phyloP scores from a whole-genome alignment of 2,113 vertebrate genomes.

The Cariama cristata region DNA sequence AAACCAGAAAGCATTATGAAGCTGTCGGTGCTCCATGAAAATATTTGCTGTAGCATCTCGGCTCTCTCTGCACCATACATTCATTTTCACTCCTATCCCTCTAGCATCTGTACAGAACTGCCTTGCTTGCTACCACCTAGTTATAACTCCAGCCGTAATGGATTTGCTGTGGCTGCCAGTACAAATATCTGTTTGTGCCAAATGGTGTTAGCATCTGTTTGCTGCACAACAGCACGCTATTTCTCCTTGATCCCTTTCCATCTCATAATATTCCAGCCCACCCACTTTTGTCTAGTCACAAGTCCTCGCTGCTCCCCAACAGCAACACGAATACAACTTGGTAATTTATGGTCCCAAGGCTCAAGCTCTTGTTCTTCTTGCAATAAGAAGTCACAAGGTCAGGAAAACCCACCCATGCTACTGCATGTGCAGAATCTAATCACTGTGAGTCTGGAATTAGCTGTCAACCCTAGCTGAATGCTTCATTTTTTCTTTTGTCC shows the following conservation, averaged over 20 bases:
- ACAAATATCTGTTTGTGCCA: slow-evolving; percentile 25
- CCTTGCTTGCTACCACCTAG: background rate
- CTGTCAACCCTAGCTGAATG: background rate
- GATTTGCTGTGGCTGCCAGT: slow-evolving; percentile 20
- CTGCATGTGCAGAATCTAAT: background rate
- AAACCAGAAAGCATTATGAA: background rate
- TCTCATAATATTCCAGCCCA: background rate
- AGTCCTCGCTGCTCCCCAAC: background rate
- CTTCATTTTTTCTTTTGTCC: background rate
- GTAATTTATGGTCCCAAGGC: background rate
- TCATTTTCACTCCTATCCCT: background rate
- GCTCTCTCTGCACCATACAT: background rate
- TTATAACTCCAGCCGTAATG: background rate
- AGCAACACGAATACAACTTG: background rate
- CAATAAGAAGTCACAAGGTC: background rate
- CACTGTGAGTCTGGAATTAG: background rate
- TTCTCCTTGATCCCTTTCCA: background rate
- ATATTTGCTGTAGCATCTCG: background rate
- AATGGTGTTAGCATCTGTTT: slow-evolving; percentile 6
- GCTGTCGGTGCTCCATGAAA: background rate
- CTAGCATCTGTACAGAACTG: background rate
- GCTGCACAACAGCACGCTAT: background rate
- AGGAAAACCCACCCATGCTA: background rate
- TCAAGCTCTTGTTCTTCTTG: background rate
- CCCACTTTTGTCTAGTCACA: background rate